Evolutionary conservation across 92 coral and sea anemone species (phyloP).

Genomic region (Blastomussa wellsi): DNA sequence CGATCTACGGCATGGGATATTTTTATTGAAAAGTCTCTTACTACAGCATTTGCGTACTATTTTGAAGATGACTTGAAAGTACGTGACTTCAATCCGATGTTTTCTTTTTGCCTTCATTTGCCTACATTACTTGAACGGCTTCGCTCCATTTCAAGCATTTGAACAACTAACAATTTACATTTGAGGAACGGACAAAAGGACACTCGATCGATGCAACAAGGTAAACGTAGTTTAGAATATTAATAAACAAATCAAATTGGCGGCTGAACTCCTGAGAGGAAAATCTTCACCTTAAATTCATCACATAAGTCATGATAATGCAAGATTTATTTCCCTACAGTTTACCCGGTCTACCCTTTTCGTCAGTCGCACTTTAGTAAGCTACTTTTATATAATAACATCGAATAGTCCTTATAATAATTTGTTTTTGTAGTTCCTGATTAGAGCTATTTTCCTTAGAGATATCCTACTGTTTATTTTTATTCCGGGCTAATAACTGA

Average conservation of each 20-base stretch:
- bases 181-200: background rate
- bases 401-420: background rate
- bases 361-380: background rate
- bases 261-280: background rate
- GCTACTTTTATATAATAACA: background rate
- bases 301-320: background rate
- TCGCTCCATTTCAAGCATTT: background rate
- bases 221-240: background rate
- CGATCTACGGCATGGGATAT: background rate
- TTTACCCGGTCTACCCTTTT: background rate
- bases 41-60: background rate
- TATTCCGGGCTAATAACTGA: constrained; percentile 1
- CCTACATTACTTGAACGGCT: background rate
- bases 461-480: background rate
- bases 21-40: background rate
- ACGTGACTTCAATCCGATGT: background rate
- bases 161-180: background rate
- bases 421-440: background rate
- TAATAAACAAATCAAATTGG: background rate
- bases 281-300: background rate
- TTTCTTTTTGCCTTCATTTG: background rate
- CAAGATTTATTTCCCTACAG: background rate
- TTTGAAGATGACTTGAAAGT: background rate
- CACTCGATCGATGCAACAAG: constrained; percentile 11
- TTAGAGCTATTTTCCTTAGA: background rate